Base-by-base conservation (phyloP, 1,140 invertebrate species). In the Goniozus legneri region DNA sequence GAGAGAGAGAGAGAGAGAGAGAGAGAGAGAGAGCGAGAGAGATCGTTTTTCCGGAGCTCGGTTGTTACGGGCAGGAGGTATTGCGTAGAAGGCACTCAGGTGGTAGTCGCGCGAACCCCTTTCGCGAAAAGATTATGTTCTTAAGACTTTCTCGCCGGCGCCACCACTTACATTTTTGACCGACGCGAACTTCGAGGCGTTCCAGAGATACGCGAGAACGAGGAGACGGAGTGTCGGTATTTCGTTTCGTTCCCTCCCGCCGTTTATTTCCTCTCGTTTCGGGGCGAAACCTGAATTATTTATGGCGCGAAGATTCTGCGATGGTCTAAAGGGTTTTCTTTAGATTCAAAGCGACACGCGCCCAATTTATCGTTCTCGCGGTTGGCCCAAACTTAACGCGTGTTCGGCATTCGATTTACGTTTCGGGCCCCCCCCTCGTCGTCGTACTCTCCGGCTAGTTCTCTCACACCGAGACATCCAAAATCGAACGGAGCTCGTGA, bases 61-160 rank as follows among this genome's bases (percentile, higher is more conserved):
- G 32, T 33, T 14, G 32, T 3, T 22, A 6, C 8, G 18, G 20
- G 18, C 4, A 3, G 30, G 41, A 44, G 37, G 20, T 52, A 42
- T 30, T 41, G 40, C 19, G 31, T 20, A 22, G 24, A 37, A n/a
- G n/a, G 37, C 54, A 58, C 51, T 56, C 57, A 54, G 56, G 60
- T 57, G 59, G 52, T n/a, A n/a, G n/a, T 54, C 39, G 37, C 37
- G 37, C 39, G 49, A 60, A 58, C 63, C 55, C 60, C 60, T 63
- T 56, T 61, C 50, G 49, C 56, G 52, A 53, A 66, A 66, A 65
- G 64, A 65, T 66, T 66, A 63, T 52, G 53, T 66, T 64, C 59
- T 62, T 42, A 50, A 37, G 47, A 50, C 14, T 33, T 22, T 30
- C n/a, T 45, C 52, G 47, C 57, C 24, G 4, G n/a, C n/a, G n/a